phyloP scores from a whole-genome alignment of 2,888 invertebrate genomes.

The Pseudanteris insignis region DNA sequence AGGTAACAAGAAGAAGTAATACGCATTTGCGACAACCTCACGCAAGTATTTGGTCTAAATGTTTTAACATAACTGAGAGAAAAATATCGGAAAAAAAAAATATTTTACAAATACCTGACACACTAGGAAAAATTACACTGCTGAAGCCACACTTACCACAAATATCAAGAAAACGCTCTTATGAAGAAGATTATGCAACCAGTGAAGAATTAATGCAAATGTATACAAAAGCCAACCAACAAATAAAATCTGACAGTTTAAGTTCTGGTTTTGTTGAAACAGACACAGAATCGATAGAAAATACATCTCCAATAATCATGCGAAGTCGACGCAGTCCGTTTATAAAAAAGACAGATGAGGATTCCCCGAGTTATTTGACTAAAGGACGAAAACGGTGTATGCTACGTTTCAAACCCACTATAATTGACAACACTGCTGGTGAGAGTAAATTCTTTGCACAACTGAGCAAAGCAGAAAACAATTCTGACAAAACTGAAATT shows the following conservation, averaged over 20 bases:
- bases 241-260: slow-evolving; percentile 11
- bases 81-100: slow-evolving; percentile 42
- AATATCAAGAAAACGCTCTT: slow-evolving; percentile 48
- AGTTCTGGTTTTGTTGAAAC: slow-evolving; percentile 11
- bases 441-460: slow-evolving; percentile 59
- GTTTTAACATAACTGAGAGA: slow-evolving; percentile 50
- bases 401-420: slow-evolving; percentile 53
- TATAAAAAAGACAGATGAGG: slow-evolving; percentile 47
- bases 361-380: slow-evolving; percentile 57
- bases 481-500: neutral
- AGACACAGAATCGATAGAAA: slow-evolving; percentile 14
- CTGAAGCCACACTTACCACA: slow-evolving; percentile 51
- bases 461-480: slow-evolving; percentile 2
- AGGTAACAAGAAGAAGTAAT: no score
- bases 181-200: slow-evolving; percentile 33
- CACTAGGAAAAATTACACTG: slow-evolving; percentile 60
- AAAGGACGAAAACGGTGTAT: slow-evolving; percentile 49
- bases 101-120: slow-evolving; percentile 48
- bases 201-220: slow-evolving; percentile 43
- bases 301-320: slow-evolving; percentile 1
- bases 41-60: slow-evolving; percentile 67
- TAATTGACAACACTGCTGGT: slow-evolving; percentile 53
- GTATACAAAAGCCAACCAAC: slow-evolving; percentile 39
- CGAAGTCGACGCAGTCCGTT: slow-evolving; percentile 49
- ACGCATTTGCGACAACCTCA: no score